Percentiles rank a stretch among this genome's conserved stretches.
phyloP scores from a whole-genome alignment of 2,888 invertebrate genomes.

The Lepetodrilus schrolli region DNA sequence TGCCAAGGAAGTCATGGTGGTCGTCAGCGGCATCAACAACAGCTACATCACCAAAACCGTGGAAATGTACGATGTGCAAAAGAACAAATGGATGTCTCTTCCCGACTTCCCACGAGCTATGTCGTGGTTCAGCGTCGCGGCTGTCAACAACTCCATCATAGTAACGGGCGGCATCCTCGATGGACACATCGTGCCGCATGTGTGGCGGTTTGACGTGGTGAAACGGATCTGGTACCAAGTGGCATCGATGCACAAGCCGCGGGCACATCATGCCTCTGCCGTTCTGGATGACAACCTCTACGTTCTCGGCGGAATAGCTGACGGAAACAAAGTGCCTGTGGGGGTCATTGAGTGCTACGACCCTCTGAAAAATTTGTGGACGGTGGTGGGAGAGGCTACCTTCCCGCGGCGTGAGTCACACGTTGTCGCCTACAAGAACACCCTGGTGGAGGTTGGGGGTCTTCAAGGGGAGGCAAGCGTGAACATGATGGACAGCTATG shows the following conservation, averaged over 20 bases:
- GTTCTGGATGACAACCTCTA: conserved; percentile 66
- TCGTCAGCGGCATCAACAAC: conserved; percentile 64
- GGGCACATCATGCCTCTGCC: conserved; percentile 72
- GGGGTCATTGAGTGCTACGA: conserved; percentile 72
- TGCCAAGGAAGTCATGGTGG: conserved; percentile 73
- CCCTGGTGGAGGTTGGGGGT: conserved; percentile 72
- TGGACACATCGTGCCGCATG: conserved; percentile 64
- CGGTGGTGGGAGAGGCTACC: conserved; percentile 66
- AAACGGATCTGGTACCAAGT: conserved; percentile 68
- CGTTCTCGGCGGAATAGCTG: conserved; percentile 70
- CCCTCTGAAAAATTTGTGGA: conserved; percentile 63
- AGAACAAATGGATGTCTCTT: conserved; percentile 70
- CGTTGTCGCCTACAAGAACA: conserved; percentile 66
- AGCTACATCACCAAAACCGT: conserved; percentile 63
- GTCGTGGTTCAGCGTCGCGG: conserved; percentile 68
- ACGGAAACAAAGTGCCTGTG: conserved; percentile 59
- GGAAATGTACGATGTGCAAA: conserved; percentile 73
- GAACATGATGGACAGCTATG: conserved; percentile 72
- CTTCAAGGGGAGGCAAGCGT: conserved; percentile 65
- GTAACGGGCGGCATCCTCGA: conserved; percentile 73
- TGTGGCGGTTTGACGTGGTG: conserved; percentile 71
- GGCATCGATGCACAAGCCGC: conserved; percentile 65
- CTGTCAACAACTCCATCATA: conserved; percentile 67
- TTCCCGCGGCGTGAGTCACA: conserved; percentile 70
- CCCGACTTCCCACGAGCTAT: conserved; percentile 68